Evolutionary conservation across 2,113 vertebrate genomes (phyloP).

Genomic region (Thermophis baileyi): DNA sequence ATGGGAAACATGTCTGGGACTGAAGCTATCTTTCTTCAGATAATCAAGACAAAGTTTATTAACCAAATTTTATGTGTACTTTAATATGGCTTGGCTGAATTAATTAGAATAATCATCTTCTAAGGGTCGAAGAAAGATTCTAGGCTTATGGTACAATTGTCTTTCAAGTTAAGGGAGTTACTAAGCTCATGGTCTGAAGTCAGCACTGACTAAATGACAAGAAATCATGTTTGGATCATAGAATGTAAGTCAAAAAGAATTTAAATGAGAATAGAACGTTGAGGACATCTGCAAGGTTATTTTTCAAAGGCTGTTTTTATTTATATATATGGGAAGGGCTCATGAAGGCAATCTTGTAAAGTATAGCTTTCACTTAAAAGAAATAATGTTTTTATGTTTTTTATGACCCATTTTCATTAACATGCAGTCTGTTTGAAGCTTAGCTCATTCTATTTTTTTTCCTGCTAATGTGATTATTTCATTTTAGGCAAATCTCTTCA

Average conservation of each 20-base stretch:
- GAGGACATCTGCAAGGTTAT: conserved; percentile 11
- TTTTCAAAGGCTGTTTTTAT: conserved; percentile 20
- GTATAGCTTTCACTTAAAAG: not conserved
- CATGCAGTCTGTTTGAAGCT: conserved; percentile 8
- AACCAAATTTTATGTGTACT: conserved; percentile 19
- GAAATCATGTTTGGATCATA: conserved; percentile 37
- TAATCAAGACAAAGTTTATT: conserved; percentile 13
- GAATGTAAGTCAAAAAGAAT: conserved; percentile 6
- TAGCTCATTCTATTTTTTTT: not conserved
- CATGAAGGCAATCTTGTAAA: not conserved
- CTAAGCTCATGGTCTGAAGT: conserved; percentile 59
- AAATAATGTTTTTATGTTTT: not conserved
- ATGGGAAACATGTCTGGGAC: not conserved
- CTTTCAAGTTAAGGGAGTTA: conserved; percentile 54
- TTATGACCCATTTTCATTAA: not conserved
- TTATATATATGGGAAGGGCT: not conserved
- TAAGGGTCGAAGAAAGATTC: conserved; percentile 62
- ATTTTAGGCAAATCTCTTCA: not conserved
- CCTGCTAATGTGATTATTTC: not conserved
- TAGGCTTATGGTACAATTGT: conserved; percentile 58
- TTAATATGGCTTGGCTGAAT: conserved; percentile 38
- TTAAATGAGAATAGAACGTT: conserved; percentile 20
- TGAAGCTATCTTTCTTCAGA: not conserved
- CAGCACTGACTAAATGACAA: conserved; percentile 39
- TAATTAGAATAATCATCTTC: conserved; percentile 22